Conservation (phyloP, 2,113 vertebrate species). For the Eublepharis macularius region DNA sequence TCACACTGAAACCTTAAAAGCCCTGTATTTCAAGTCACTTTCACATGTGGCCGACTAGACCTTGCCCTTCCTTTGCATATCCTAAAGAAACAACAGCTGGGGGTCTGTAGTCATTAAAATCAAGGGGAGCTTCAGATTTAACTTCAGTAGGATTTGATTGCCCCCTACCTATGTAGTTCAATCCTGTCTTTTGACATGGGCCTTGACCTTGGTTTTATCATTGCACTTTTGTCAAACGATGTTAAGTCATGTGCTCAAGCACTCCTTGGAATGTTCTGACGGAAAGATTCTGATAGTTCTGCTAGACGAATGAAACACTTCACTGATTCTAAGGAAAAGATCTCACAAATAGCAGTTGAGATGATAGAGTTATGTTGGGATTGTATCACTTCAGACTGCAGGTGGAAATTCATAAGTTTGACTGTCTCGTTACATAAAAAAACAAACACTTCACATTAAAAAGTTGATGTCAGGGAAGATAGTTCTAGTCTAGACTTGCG, state of each 20-base stretch:
- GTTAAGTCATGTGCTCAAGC: neutral
- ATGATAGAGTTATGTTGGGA: neutral
- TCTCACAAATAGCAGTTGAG: neutral
- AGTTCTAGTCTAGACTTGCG: neutral
- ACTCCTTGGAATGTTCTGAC: neutral
- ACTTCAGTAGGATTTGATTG: neutral
- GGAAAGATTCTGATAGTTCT: constrained; percentile 38
- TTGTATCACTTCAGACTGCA: neutral
- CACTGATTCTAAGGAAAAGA: neutral
- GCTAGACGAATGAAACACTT: neutral
- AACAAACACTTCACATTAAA: neutral
- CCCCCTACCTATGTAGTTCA: neutral
- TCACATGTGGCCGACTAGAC: constrained; percentile 10
- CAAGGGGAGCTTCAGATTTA: neutral
- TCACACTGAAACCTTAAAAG: constrained; percentile 60
- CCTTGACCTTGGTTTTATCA: constrained; percentile 33
- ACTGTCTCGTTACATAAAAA: neutral
- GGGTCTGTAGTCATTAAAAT: constrained; percentile 34
- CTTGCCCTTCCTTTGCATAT: constrained; percentile 35
- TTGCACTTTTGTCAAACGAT: constrained; percentile 34
- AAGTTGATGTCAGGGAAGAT: neutral
- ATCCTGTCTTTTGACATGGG: constrained; percentile 53
- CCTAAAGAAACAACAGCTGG: constrained; percentile 42
- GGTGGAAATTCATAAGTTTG: too few species aligned
- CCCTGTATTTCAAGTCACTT: constrained; percentile 35